Conservation (phyloP, 2,113 vertebrate genomes). For the Cepphus grylle region DNA sequence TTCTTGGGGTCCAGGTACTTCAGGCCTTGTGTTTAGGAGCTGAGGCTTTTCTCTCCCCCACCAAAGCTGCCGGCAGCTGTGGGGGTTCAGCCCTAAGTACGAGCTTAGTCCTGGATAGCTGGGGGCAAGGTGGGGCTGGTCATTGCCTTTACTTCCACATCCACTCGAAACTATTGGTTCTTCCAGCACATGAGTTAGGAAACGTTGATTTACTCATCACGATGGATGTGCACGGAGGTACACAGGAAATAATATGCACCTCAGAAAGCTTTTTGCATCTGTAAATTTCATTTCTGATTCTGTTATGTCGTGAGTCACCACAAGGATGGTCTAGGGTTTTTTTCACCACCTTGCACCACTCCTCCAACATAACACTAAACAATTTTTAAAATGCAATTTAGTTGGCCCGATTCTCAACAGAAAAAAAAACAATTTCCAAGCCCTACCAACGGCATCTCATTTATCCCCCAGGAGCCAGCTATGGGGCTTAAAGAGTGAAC, state of each 20-base stretch:
- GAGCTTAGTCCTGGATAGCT: not conserved
- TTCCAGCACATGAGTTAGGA: not conserved
- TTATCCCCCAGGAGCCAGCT: not conserved
- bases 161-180: not conserved
- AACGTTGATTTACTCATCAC: not conserved
- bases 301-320: not conserved
- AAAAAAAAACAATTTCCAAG: slow-evolving; percentile 5
- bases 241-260: not conserved
- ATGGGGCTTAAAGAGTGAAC: not conserved
- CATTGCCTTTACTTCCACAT: not conserved
- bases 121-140: not conserved
- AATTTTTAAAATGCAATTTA: not conserved
- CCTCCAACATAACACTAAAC: not conserved
- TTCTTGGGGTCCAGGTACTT: not conserved
- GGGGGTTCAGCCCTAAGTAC: not conserved
- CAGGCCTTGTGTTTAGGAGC: not conserved
- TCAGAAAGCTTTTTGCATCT: not conserved
- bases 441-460: not conserved
- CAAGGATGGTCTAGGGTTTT: not conserved
- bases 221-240: not conserved
- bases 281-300: not conserved
- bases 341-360: not conserved
- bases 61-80: not conserved
- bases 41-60: not conserved
- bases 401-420: not conserved